These are phyloP conservation scores for Ditylenchus weischeri DNA, from an alignment of 2,888 invertebrate genomes.

Conservation along the genomic window DNA sequence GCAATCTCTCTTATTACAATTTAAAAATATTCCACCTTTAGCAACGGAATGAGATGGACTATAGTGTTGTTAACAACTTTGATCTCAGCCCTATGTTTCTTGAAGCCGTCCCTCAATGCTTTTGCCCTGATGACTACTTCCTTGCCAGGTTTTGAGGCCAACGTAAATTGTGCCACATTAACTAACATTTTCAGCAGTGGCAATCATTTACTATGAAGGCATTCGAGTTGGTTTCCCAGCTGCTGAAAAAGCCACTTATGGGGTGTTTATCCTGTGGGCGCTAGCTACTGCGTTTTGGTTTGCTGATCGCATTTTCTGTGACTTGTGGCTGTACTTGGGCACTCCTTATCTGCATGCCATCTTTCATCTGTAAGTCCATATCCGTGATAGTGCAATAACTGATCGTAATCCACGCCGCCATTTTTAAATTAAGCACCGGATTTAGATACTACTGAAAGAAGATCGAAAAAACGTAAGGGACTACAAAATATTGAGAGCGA, in stretches of 20 bases:
- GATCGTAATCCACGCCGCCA: too few relatives aligned
- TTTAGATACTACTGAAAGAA: too few relatives aligned
- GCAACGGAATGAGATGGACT: constrained; percentile 41
- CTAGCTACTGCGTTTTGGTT: constrained; percentile 51
- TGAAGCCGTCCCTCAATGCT: constrained; percentile 54
- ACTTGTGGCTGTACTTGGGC: constrained; percentile 54
- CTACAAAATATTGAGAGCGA: background rate
- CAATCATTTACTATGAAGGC: constrained; percentile 51
- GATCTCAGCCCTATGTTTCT: constrained; percentile 51
- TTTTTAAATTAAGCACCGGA: too few relatives aligned
- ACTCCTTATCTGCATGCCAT: constrained; percentile 55
- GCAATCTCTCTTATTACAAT: too few relatives aligned
- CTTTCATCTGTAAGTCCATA: constrained; percentile 43
- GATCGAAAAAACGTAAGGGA: too few relatives aligned
- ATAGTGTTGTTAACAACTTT: constrained; percentile 43
- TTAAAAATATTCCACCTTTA: constrained; percentile 19
- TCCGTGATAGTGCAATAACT: too few relatives aligned
- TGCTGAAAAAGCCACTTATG: constrained; percentile 43
- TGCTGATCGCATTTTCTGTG: constrained; percentile 52
- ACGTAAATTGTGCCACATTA: background rate
- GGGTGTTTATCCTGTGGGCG: constrained; percentile 51
- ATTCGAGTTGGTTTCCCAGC: constrained; percentile 51
- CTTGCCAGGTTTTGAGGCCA: constrained; percentile 37
- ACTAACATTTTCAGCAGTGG: constrained; percentile 12
- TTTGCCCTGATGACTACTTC: constrained; percentile 52